A percentile compares a stretch with the other conserved stretches of the same genome.
Conservation (phyloP, 2,888 invertebrate species). For the Coelinius sp. region DNA sequence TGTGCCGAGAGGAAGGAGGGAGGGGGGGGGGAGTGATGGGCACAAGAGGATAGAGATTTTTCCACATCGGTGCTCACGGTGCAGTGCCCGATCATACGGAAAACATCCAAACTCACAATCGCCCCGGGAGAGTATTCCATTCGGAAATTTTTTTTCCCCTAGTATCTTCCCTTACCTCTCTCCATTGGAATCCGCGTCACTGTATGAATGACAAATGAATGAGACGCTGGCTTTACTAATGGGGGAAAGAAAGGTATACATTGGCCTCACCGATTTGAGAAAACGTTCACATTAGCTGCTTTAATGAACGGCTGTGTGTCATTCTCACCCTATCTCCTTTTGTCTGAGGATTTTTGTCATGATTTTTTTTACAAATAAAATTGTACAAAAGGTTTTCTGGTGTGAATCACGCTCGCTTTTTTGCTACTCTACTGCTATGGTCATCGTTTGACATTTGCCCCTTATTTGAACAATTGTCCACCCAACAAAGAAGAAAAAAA, state of each 20-base stretch:
- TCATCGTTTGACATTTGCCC: background rate
- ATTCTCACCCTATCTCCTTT: background rate
- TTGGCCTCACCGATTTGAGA: background rate
- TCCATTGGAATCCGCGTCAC: constrained; percentile 32
- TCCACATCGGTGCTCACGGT: constrained; percentile 58
- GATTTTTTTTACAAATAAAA: constrained; percentile 7
- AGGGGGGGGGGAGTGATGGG: constrained; percentile 37
- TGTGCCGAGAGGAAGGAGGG: background rate
- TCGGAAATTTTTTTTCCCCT: constrained; percentile 58
- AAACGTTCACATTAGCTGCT: background rate
- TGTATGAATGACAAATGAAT: constrained; percentile 28
- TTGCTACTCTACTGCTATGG: background rate
- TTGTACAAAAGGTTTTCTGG: background rate
- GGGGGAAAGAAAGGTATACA: constrained; percentile 12
- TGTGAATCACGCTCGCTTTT: background rate
- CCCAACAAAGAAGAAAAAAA: background rate
- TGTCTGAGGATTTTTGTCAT: background rate
- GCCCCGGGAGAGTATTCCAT: constrained; percentile 62
- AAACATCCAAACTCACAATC: constrained; percentile 64
- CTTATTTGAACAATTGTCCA: constrained; percentile 6
- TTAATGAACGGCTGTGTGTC: background rate
- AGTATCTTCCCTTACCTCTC: constrained; percentile 46
- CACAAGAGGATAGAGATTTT: constrained; percentile 56
- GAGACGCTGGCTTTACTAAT: constrained; percentile 9
- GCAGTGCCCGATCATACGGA: constrained; percentile 64